These are phyloP conservation scores for Melanotaenia maccullochi DNA, from an alignment of 2,797 vertebrate genomes.

Conservation along the genomic window DNA sequence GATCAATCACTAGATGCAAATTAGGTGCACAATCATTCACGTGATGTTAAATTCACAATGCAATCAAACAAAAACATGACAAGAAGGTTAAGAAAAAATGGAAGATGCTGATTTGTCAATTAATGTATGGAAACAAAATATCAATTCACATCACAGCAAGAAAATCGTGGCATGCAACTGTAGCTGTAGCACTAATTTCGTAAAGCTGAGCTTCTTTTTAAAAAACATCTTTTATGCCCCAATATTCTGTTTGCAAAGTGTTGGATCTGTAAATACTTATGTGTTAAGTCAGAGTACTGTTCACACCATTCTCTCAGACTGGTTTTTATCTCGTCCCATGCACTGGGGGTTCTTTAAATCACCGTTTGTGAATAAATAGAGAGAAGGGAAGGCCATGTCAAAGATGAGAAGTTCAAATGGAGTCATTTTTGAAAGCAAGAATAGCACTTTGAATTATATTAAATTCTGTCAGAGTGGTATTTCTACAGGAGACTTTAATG, in stretches of 20 bases:
- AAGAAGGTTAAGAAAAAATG: slow-evolving; percentile 60
- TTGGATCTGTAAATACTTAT: neutral
- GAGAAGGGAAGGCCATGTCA: slow-evolving; percentile 32
- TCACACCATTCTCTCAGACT: slow-evolving; percentile 31
- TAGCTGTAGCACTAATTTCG: slow-evolving; percentile 46
- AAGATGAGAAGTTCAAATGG: slow-evolving; percentile 25
- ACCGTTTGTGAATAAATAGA: slow-evolving; percentile 49
- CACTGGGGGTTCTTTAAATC: slow-evolving; percentile 75
- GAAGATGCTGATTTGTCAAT: slow-evolving; percentile 64
- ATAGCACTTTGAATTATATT: neutral
- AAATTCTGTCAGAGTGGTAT: slow-evolving; percentile 1
- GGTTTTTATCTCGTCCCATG: slow-evolving; percentile 42
- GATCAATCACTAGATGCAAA: slow-evolving; percentile 71
- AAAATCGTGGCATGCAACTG: slow-evolving; percentile 78
- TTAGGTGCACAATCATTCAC: slow-evolving; percentile 77
- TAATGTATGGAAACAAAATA: slow-evolving; percentile 84
- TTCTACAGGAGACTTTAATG: slow-evolving; percentile 20
- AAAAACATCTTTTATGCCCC: neutral
- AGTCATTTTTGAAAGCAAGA: neutral
- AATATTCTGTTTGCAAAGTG: neutral
- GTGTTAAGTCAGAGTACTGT: slow-evolving; percentile 27
- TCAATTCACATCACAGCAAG: slow-evolving; percentile 80
- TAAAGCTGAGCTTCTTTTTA: neutral
- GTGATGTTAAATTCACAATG: slow-evolving; percentile 78
- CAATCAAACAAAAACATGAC: slow-evolving; percentile 69